Percentiles rank a stretch among this genome's conserved stretches.
Conservation (phyloP, 2,888 invertebrate genomes). For the Coelinius sp. region DNA sequence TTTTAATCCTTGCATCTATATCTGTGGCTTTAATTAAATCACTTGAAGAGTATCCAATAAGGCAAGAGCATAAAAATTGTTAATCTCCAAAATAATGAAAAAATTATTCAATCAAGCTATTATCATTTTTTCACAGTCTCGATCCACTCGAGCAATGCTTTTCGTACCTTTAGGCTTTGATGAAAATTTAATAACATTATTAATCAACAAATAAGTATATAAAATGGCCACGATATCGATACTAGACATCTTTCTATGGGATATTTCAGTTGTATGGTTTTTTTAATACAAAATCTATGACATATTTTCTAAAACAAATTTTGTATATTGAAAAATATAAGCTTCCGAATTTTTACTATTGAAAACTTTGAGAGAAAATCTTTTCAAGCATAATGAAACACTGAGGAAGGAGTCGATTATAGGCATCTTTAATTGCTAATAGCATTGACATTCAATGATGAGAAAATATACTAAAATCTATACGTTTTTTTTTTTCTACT, state of each 20-base stretch:
- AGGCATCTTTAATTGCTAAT: not conserved
- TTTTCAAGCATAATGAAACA: not conserved
- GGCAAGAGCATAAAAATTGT: not conserved
- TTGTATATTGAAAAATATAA: not conserved
- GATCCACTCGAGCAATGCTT: constrained; percentile 4
- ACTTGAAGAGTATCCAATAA: too few species aligned
- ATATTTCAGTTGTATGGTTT: not conserved
- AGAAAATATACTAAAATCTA: not conserved
- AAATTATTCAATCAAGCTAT: not conserved
- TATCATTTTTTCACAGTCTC: not conserved
- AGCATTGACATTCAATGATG: not conserved
- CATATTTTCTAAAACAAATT: constrained; percentile 2
- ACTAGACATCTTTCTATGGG: not conserved
- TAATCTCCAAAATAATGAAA: constrained; percentile 28
- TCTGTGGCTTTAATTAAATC: constrained; percentile 31
- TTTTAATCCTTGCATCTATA: constrained; percentile 22
- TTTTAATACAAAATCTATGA: not conserved
- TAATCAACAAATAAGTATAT: not conserved
- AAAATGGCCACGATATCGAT: not conserved
- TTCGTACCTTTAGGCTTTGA: not conserved
- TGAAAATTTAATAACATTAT: not conserved
- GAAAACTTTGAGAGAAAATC: not conserved
- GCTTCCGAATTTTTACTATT: not conserved
- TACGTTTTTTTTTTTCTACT: not conserved
- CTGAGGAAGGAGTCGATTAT: not conserved